Evolutionary conservation across 2,113 vertebrate species (phyloP).

Genomic region (Myanophis thanlyinensis): DNA sequence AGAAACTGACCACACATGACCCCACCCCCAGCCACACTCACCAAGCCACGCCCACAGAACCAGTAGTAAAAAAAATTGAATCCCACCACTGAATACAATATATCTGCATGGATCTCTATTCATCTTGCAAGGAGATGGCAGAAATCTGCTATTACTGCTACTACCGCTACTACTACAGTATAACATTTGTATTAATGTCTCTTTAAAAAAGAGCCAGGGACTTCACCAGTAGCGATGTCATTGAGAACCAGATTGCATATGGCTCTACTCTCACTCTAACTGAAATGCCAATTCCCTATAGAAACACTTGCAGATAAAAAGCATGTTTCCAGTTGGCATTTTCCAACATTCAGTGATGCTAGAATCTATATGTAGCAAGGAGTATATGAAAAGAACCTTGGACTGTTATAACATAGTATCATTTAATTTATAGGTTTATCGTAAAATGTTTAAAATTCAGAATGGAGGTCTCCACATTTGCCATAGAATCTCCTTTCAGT

Average conservation of each 20-base stretch:
- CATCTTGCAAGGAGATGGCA: neutral
- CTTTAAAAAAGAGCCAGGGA: neutral
- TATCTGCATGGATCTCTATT: neutral
- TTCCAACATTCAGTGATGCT: neutral
- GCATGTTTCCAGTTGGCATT: neutral
- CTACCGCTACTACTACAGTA: neutral
- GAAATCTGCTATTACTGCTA: neutral
- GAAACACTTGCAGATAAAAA: constrained; percentile 10
- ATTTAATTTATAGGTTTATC: neutral
- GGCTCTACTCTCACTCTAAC: neutral
- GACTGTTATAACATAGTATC: constrained; percentile 7
- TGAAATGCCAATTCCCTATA: neutral
- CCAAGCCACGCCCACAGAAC: no score
- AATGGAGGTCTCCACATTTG: neutral
- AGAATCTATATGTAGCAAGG: constrained; percentile 44
- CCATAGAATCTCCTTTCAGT: neutral
- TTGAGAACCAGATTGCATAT: neutral
- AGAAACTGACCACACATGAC: no score
- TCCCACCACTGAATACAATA: no score
- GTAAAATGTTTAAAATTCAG: constrained; percentile 30
- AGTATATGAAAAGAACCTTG: constrained; percentile 15
- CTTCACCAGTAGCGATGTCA: neutral
- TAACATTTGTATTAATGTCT: neutral
- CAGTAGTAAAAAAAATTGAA: no score
- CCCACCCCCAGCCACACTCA: no score